Evolutionary conservation across 1,140 invertebrate species (phyloP).

Genomic region (Macrosteles quadrilineatus): DNA sequence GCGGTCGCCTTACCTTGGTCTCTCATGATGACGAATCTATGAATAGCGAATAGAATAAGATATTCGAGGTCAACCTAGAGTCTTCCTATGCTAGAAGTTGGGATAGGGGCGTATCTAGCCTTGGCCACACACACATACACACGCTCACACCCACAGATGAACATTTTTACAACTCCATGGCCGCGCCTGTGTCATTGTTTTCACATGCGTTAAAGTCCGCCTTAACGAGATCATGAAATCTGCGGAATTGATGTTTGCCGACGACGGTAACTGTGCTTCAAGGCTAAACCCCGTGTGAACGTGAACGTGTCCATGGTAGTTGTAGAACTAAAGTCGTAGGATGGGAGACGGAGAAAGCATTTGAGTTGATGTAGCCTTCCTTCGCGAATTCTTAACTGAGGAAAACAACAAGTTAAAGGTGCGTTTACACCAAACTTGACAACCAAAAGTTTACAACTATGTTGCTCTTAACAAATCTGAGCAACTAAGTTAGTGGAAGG

Average conservation of each 20-base stretch:
- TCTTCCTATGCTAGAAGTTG: constrained; percentile 12
- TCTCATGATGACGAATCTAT: constrained; percentile 13
- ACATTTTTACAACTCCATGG: constrained; percentile 1
- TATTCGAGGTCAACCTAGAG: constrained; percentile 5
- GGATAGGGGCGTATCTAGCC: constrained; percentile 9
- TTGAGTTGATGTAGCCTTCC: too few species aligned
- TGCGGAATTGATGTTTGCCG: background rate
- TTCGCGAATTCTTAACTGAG: too few species aligned
- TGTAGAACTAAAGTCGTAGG: too few species aligned
- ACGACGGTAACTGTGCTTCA: background rate
- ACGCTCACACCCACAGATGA: too few species aligned
- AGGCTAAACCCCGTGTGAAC: too few species aligned
- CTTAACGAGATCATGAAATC: constrained; percentile 14
- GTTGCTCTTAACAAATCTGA: too few species aligned
- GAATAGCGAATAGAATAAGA: constrained; percentile 12
- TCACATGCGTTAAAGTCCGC: constrained; percentile 7
- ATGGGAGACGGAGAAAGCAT: too few species aligned
- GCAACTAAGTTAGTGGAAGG: too few species aligned
- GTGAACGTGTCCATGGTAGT: too few species aligned
- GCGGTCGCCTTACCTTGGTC: constrained; percentile 7
- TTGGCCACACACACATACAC: background rate
- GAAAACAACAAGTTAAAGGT: too few species aligned
- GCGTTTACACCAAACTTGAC: too few species aligned
- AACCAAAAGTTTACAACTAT: too few species aligned
- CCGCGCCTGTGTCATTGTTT: constrained; percentile 5